These are phyloP conservation scores for Tragopan temminckii DNA, from an alignment of 2,797 vertebrate genomes.

Conservation along the genomic window DNA sequence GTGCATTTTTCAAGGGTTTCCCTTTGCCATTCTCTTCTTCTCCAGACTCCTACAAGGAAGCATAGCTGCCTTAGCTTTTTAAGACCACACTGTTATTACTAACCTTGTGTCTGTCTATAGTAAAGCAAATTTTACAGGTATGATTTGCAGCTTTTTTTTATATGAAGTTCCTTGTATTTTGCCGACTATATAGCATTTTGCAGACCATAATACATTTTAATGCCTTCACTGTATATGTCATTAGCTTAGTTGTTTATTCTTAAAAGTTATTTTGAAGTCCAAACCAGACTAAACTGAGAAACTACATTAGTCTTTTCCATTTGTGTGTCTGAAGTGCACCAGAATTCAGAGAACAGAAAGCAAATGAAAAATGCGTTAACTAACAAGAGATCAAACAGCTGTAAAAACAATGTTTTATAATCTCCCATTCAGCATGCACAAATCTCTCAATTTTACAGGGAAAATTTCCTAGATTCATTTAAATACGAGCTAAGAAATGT, in stretches of 20 bases:
- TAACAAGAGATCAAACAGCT: slow-evolving; percentile 51
- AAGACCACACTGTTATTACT: neutral
- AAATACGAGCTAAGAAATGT: slow-evolving; percentile 17
- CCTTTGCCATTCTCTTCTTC: neutral
- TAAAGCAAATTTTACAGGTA: slow-evolving; percentile 7
- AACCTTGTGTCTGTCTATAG: neutral
- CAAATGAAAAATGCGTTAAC: slow-evolving; percentile 41
- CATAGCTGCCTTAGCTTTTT: neutral
- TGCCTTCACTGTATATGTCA: slow-evolving; percentile 40
- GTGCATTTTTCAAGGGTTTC: neutral
- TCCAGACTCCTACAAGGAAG: neutral
- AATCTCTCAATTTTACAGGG: slow-evolving; percentile 52
- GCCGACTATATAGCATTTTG: neutral
- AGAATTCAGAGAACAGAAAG: slow-evolving; percentile 18
- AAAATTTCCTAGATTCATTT: slow-evolving; percentile 32
- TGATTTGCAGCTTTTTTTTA: neutral
- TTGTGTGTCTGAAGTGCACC: slow-evolving; percentile 45
- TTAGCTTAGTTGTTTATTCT: slow-evolving; percentile 63
- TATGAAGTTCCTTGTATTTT: slow-evolving; percentile 34
- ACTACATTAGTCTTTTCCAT: slow-evolving; percentile 1
- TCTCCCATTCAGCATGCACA: slow-evolving; percentile 39
- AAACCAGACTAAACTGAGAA: slow-evolving; percentile 65
- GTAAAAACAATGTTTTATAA: slow-evolving; percentile 64
- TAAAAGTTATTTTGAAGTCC: slow-evolving; percentile 55
- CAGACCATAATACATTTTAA: slow-evolving; percentile 48